Percentiles rank a stretch among this genome's conserved stretches.
phyloP scores from a whole-genome alignment of 2,113 vertebrate species.

The Bungarus multicinctus region DNA sequence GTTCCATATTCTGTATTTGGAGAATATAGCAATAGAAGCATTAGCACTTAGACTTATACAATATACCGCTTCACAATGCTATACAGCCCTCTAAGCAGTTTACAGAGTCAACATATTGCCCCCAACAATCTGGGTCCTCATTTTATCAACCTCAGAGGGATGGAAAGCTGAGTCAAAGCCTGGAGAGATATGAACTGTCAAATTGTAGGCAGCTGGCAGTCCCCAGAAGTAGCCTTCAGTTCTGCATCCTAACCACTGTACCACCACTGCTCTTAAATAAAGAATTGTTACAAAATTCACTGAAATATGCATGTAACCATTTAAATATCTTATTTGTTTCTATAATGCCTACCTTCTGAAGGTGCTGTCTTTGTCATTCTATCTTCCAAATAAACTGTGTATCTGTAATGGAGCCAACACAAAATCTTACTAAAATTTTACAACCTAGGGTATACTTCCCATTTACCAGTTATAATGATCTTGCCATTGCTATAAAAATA shows the following conservation, averaged over 20 bases:
- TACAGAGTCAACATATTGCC: no score
- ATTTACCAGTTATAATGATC: background rate
- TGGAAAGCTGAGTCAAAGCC: no score
- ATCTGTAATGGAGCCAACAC: background rate
- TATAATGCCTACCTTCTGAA: background rate
- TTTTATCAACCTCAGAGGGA: no score
- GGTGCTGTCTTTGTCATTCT: background rate
- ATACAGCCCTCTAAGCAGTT: no score
- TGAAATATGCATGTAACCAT: background rate
- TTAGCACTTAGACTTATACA: no score
- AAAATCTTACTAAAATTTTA: background rate
- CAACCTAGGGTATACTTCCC: background rate
- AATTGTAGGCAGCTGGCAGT: no score
- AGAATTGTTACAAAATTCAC: background rate
- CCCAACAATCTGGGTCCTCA: no score
- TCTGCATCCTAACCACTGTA: no score
- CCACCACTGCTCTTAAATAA: background rate
- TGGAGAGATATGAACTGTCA: no score
- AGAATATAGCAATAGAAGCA: background rate
- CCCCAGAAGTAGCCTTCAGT: no score
- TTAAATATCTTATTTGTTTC: background rate
- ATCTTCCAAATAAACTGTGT: background rate
- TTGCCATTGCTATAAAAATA: background rate
- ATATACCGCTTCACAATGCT: no score
- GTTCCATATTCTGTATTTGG: background rate